Evolutionary conservation across 2,113 vertebrate species (phyloP).

Genomic region (Fregetta grallaria): DNA sequence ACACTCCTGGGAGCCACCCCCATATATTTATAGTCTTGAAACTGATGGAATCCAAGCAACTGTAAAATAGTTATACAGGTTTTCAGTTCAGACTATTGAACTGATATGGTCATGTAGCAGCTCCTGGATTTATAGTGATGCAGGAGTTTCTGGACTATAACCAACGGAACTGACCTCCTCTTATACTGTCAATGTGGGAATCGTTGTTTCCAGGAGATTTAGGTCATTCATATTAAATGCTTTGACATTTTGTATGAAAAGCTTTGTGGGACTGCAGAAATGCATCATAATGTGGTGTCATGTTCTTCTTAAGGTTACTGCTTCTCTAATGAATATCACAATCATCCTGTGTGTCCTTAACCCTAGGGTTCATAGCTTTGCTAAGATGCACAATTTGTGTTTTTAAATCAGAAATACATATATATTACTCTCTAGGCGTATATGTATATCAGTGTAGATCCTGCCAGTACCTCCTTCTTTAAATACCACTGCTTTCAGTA

Average conservation of each 20-base stretch:
- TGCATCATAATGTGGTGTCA: neutral
- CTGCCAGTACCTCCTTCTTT: neutral
- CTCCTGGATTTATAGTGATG: neutral
- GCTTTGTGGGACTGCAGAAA: neutral
- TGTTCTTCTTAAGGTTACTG: neutral
- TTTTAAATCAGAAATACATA: neutral
- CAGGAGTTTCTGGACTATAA: neutral
- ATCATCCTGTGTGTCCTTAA: neutral
- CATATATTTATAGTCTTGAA: neutral
- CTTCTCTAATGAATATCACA: neutral
- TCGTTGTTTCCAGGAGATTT: neutral
- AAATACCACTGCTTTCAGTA: neutral
- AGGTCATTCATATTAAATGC: neutral
- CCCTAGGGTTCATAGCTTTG: neutral
- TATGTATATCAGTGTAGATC: neutral
- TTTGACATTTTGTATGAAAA: neutral
- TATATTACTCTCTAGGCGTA: neutral
- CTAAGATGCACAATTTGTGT: neutral
- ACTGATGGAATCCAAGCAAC: neutral
- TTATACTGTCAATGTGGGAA: neutral
- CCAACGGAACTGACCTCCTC: neutral
- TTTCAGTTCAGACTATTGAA: neutral
- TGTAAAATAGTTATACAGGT: neutral
- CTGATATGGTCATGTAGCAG: neutral
- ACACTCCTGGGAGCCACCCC: neutral